These are phyloP conservation scores for Hippocampus comes DNA, from an alignment of 2,113 vertebrate species.

Conservation along the genomic window DNA sequence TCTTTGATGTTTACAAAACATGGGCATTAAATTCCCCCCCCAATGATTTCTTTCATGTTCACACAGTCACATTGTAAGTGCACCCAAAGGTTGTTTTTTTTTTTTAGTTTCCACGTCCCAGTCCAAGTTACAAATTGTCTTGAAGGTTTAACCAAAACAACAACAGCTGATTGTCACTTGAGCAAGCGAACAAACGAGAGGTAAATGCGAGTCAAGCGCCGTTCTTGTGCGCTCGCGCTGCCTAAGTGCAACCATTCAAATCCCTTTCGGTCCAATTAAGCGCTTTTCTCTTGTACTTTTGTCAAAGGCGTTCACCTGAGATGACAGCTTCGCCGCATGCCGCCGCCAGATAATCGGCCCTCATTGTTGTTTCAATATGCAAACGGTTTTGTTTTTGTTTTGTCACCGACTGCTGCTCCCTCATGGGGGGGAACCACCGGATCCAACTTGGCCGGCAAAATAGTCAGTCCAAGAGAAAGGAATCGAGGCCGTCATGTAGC, in stretches of 20 bases:
- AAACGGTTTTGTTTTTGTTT: neutral
- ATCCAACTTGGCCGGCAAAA: neutral
- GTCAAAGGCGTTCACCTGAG: neutral
- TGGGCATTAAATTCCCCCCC: neutral
- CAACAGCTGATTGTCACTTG: neutral
- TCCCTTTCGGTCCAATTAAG: constrained; percentile 5
- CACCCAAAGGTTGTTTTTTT: neutral
- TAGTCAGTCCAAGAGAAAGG: neutral
- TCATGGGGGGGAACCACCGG: neutral
- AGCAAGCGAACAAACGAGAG: neutral
- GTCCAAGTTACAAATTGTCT: neutral
- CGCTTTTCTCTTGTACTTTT: neutral
- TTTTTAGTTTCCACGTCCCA: neutral
- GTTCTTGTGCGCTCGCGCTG: neutral
- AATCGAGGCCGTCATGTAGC: neutral
- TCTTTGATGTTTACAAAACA: neutral
- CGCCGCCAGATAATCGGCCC: neutral
- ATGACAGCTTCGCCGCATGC: neutral
- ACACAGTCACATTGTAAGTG: neutral
- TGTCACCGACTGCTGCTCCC: neutral
- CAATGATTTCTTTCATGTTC: neutral
- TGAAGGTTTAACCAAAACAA: neutral
- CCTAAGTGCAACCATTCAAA: neutral
- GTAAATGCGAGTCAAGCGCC: neutral
- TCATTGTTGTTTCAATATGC: neutral